Evolutionary conservation across 1,140 invertebrate genomes (phyloP).

Genomic region (Plutomurus gul): DNA sequence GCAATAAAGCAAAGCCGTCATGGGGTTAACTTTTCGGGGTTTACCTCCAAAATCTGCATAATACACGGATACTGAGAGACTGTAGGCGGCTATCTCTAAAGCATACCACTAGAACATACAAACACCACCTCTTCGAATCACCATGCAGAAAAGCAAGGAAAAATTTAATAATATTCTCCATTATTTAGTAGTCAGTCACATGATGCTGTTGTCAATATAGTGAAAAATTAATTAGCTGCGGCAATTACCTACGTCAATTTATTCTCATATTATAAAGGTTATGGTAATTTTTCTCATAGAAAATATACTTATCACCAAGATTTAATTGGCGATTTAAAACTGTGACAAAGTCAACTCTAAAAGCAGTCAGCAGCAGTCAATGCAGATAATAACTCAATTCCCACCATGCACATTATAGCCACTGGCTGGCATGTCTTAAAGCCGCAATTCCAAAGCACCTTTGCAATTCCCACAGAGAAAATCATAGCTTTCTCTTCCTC

Average conservation of each 20-base stretch:
- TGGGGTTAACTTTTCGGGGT: neutral
- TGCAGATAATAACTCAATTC: slow-evolving; percentile 15
- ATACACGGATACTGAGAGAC: neutral
- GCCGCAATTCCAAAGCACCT: slow-evolving; percentile 11
- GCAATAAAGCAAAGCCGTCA: neutral
- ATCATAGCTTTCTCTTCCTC: slow-evolving; percentile 9
- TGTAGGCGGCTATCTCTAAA: neutral
- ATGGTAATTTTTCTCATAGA: too few species aligned
- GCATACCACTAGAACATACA: neutral
- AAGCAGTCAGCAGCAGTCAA: neutral
- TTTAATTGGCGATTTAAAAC: neutral
- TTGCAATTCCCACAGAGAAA: slow-evolving; percentile 3
- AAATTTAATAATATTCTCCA: neutral
- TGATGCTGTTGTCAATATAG: too few species aligned
- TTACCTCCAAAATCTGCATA: neutral
- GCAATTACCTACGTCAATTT: too few species aligned
- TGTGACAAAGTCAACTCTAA: too few species aligned
- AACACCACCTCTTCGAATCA: too few species aligned
- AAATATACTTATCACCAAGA: neutral
- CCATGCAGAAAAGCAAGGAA: too few species aligned
- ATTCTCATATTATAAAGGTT: too few species aligned
- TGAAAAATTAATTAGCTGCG: too few species aligned
- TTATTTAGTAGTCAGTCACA: neutral
- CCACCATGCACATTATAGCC: neutral
- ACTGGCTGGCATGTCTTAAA: slow-evolving; percentile 14